Conservation (phyloP, 2,888 invertebrate species). For the Icerya purchasi region DNA sequence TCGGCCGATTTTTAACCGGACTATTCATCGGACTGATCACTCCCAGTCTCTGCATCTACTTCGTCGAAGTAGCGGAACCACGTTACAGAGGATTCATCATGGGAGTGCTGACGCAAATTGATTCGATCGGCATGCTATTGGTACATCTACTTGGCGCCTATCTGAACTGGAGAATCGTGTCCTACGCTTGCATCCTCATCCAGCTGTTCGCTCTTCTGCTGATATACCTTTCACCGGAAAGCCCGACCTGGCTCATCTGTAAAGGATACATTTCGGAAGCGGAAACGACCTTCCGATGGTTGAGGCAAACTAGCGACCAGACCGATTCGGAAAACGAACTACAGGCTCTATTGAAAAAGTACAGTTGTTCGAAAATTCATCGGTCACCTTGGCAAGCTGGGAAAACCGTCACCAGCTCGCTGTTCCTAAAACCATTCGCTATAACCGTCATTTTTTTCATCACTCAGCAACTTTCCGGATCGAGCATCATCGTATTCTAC, state of each 20-base stretch:
- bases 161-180: slow-evolving; percentile 38
- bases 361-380: background rate
- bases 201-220: slow-evolving; percentile 17
- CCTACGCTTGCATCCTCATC: slow-evolving; percentile 32
- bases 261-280: slow-evolving; percentile 36
- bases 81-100: slow-evolving; percentile 31
- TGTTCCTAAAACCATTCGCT: slow-evolving; percentile 35
- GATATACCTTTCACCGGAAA: slow-evolving; percentile 34
- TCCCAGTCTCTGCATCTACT: slow-evolving; percentile 33
- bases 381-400: background rate
- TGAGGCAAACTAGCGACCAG: slow-evolving; percentile 35
- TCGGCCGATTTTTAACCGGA: slow-evolving; percentile 34
- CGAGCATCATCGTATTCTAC: slow-evolving; percentile 48
- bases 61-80: slow-evolving; percentile 37
- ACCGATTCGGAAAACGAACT: slow-evolving; percentile 31
- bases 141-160: slow-evolving; percentile 42
- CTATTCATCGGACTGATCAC: slow-evolving; percentile 35
- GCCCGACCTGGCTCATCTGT: slow-evolving; percentile 43
- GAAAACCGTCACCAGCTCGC: slow-evolving; percentile 7
- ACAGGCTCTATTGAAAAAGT: slow-evolving; percentile 17
- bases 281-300: slow-evolving; percentile 34
- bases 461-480: slow-evolving; percentile 45
- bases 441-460: slow-evolving; percentile 42
- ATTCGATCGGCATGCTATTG: slow-evolving; percentile 39
- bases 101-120: slow-evolving; percentile 36